Percentiles rank a stretch among this genome's conserved stretches.
Conservation (phyloP, 2,888 invertebrate genomes). For the Monochamus alternatus region DNA sequence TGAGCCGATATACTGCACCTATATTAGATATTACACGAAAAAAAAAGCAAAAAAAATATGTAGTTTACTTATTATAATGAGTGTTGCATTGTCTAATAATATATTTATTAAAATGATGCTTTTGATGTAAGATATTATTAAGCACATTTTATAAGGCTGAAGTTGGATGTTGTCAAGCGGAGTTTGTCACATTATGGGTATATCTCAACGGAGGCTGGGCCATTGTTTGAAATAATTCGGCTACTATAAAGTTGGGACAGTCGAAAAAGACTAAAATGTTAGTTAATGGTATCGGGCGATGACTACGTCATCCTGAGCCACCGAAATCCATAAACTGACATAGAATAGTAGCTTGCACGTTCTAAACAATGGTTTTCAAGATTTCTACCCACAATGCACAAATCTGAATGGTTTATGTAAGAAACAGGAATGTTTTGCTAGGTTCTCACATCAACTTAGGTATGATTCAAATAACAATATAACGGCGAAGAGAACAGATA, state of each 20-base stretch:
- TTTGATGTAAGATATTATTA: slow-evolving; percentile 59
- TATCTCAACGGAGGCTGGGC: slow-evolving; percentile 67
- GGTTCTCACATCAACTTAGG: background rate
- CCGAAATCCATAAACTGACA: slow-evolving; percentile 65
- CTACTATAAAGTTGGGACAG: slow-evolving; percentile 30
- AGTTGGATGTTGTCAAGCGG: slow-evolving; percentile 45
- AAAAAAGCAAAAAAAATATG: slow-evolving; percentile 53
- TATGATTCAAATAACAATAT: background rate
- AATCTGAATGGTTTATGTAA: slow-evolving; percentile 4
- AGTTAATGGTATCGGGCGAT: slow-evolving; percentile 67
- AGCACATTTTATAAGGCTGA: slow-evolving; percentile 52
- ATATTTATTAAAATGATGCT: slow-evolving; percentile 61
- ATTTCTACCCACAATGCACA: slow-evolving; percentile 54
- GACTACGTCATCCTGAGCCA: slow-evolving; percentile 68
- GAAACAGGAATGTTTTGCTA: slow-evolving; percentile 21
- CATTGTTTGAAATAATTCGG: slow-evolving; percentile 60
- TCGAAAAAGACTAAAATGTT: slow-evolving; percentile 51
- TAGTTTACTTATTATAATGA: slow-evolving; percentile 57
- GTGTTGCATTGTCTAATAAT: slow-evolving; percentile 61
- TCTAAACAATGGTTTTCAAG: slow-evolving; percentile 64
- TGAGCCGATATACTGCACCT: slow-evolving; percentile 55
- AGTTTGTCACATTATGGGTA: slow-evolving; percentile 52
- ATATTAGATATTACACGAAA: slow-evolving; percentile 49
- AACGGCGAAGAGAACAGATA: background rate
- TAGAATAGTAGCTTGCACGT: slow-evolving; percentile 47